Conservation (phyloP, 1,140 invertebrate genomes). For the Orchestia grillus region DNA sequence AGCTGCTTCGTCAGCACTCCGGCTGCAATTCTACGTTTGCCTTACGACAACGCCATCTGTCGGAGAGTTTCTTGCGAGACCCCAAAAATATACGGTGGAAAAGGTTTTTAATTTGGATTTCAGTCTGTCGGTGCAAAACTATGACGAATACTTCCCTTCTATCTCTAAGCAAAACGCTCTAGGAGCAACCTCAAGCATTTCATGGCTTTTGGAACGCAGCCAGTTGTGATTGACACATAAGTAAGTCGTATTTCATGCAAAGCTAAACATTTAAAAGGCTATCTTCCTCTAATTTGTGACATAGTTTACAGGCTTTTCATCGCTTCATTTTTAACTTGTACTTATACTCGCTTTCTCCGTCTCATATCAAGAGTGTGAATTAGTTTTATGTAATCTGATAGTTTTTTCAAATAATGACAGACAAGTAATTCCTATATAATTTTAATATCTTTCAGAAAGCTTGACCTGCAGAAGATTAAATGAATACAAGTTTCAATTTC, state of each 20-base stretch:
- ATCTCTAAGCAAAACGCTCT: no score
- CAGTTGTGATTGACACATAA: background rate
- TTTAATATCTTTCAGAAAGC: background rate
- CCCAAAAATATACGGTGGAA: no score
- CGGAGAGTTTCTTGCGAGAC: no score
- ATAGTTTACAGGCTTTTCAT: background rate
- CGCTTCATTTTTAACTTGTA: background rate
- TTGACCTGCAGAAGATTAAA: background rate
- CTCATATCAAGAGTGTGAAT: background rate
- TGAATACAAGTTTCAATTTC: background rate
- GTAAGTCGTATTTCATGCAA: background rate
- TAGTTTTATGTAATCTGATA: background rate
- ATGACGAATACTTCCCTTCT: no score
- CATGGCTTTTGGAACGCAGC: no score
- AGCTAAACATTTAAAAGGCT: background rate
- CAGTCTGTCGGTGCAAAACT: no score
- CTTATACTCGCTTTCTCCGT: background rate
- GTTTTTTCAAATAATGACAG: background rate
- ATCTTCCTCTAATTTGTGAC: background rate
- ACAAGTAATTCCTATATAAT: background rate
- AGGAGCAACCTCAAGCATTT: background rate
- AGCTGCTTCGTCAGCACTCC: no score
- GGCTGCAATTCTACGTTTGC: background rate
- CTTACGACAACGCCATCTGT: no score
- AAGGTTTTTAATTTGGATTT: background rate